Conservation (phyloP, 1,140 invertebrate genomes). For the Heterodera schachtii region DNA sequence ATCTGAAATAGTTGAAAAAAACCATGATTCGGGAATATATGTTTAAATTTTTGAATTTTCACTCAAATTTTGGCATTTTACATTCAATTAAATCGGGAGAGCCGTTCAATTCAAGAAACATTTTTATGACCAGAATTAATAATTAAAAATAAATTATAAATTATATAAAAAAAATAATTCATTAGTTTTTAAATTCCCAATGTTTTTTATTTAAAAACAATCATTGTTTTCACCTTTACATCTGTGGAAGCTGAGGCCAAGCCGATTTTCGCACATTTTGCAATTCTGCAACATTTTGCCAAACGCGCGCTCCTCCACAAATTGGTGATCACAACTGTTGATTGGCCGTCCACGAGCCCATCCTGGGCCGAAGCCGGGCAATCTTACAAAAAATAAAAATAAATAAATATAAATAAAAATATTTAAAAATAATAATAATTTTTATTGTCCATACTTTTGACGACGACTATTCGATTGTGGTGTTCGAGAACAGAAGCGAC, state of each 20-base stretch:
- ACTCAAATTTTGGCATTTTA: no score
- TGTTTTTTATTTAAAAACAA: no score
- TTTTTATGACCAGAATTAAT: no score
- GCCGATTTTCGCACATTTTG: constrained; percentile 18
- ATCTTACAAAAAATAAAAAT: not conserved
- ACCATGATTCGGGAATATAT: no score
- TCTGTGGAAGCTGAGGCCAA: not conserved
- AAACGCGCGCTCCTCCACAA: constrained; percentile 16
- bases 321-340: constrained; percentile 34
- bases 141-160: no score
- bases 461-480: no score
- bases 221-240: constrained; percentile 28
- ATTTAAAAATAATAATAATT: not conserved
- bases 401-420: not conserved
- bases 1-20: no score
- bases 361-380: constrained; percentile 24
- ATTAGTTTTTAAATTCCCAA: not conserved
- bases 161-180: no score
- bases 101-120: no score
- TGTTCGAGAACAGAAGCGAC: not conserved
- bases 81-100: no score
- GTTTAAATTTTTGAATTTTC: no score
- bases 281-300: constrained; percentile 15
- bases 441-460: no score
- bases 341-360: constrained; percentile 40